These are phyloP conservation scores for Bovichtus diacanthus DNA, from an alignment of 2,797 vertebrate species.

Conservation along the genomic window DNA sequence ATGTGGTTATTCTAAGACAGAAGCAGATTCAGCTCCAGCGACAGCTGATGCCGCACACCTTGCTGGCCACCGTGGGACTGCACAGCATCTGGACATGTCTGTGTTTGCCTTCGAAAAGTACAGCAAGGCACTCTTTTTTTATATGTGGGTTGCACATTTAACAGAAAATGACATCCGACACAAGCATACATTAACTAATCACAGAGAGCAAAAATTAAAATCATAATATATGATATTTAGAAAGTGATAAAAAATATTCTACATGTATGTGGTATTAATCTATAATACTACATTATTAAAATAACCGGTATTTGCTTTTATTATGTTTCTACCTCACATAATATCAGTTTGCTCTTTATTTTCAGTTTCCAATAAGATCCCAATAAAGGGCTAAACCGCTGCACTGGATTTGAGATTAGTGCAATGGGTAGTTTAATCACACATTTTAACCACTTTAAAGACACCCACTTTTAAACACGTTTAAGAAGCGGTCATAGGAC, in stretches of 20 bases:
- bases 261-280: background rate
- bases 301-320: background rate
- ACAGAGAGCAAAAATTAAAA: background rate
- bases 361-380: background rate
- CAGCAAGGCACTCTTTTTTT: background rate
- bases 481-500: constrained; percentile 33
- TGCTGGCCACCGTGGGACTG: constrained; percentile 48
- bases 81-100: constrained; percentile 58
- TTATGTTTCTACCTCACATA: background rate
- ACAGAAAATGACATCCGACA: constrained; percentile 5
- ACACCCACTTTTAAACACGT: constrained; percentile 27
- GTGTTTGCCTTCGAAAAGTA: constrained; percentile 48
- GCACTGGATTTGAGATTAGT: background rate
- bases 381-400: background rate
- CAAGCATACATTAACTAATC: background rate
- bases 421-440: constrained; percentile 14
- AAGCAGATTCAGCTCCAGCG: constrained; percentile 13
- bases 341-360: background rate
- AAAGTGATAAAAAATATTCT: too few species aligned
- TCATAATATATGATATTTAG: background rate
- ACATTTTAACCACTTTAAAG: constrained; percentile 3
- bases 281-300: background rate
- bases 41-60: constrained; percentile 62
- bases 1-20: constrained; percentile 27
- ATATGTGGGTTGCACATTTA: background rate